phyloP scores from a whole-genome alignment of 2,113 vertebrate genomes.

The Gavia stellata region DNA sequence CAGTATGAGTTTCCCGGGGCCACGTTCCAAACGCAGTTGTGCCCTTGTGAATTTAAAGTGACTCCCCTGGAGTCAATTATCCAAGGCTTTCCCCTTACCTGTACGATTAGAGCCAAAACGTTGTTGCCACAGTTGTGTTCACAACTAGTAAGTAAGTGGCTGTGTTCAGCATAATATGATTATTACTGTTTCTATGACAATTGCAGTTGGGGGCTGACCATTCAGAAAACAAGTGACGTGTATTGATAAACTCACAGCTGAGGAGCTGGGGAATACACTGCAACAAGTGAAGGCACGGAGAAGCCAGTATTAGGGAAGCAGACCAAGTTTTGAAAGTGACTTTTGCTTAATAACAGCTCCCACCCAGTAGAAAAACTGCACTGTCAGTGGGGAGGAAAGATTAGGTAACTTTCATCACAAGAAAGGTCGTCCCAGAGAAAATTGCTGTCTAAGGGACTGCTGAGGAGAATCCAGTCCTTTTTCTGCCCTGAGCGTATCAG shows the following conservation, averaged over 20 bases:
- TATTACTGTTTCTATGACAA: neutral
- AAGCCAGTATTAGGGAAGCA: neutral
- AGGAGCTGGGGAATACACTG: neutral
- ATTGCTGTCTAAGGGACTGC: neutral
- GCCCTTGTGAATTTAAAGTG: neutral
- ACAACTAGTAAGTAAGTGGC: neutral
- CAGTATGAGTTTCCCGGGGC: neutral
- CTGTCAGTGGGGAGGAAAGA: neutral
- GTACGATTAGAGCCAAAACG: accelerated
- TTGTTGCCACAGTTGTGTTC: neutral
- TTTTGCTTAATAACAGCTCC: neutral
- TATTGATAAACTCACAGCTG: accelerated
- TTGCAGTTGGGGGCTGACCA: neutral
- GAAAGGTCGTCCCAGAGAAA: neutral
- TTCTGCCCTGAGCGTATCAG: neutral
- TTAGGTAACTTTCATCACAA: neutral
- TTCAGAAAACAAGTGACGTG: neutral
- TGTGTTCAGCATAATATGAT: neutral
- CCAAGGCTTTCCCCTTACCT: neutral
- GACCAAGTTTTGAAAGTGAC: neutral
- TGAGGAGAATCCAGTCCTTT: neutral
- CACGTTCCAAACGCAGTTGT: neutral
- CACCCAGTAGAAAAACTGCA: neutral
- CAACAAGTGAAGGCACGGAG: neutral
- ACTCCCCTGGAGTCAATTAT: neutral